Evolutionary conservation across 2,888 invertebrate species (phyloP).

Genomic region (Cephus pulcher): DNA sequence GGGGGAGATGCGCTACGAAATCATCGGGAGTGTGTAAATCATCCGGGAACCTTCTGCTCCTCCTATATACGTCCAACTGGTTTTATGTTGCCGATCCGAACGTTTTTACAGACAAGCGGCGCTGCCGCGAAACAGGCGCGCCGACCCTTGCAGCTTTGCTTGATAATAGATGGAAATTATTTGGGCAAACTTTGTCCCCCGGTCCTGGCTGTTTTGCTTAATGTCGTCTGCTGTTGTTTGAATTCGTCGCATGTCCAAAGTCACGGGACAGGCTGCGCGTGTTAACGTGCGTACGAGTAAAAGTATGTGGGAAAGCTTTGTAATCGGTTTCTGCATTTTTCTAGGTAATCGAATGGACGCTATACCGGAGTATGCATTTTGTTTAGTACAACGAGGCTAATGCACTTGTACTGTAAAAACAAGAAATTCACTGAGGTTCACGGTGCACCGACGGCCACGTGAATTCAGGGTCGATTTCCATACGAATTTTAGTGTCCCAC

Average conservation of each 20-base stretch:
- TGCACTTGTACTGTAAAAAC: background rate
- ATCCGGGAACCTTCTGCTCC: background rate
- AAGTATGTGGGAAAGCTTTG: background rate
- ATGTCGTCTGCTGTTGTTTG: background rate
- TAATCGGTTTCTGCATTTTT: background rate
- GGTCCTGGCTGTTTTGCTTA: background rate
- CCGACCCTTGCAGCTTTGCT: background rate
- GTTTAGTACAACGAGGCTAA: background rate
- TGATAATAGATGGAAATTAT: background rate
- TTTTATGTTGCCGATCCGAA: background rate
- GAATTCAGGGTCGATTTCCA: background rate
- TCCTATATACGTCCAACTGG: background rate
- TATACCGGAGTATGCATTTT: background rate
- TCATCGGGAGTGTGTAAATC: background rate
- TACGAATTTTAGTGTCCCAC: background rate
- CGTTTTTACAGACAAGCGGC: background rate
- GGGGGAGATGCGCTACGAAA: background rate
- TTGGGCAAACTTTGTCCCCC: background rate
- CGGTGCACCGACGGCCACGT: background rate
- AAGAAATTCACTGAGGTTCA: background rate
- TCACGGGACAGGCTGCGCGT: background rate
- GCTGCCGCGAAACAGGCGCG: background rate
- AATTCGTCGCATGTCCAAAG: background rate
- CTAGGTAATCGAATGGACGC: background rate
- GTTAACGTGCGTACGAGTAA: background rate